Percentiles rank a stretch among this genome's conserved stretches.
These are phyloP conservation scores for Pristiophorus japonicus DNA, from an alignment of 2,113 vertebrate genomes.

Conservation along the genomic window DNA sequence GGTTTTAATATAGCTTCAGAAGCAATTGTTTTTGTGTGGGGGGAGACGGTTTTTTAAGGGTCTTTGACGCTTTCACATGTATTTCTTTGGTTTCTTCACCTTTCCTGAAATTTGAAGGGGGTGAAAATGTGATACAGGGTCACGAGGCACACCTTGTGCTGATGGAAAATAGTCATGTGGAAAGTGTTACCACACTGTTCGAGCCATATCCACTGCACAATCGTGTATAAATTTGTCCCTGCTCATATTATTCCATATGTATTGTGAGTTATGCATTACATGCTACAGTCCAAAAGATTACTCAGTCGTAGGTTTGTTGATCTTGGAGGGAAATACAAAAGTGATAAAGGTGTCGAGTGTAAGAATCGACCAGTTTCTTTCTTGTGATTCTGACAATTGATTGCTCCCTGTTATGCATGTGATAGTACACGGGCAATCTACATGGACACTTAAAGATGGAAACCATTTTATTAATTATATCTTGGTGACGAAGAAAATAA, in stretches of 20 bases:
- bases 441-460: background rate
- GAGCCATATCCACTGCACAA: background rate
- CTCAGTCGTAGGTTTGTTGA: background rate
- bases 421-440: no score
- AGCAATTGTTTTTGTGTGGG: no score
- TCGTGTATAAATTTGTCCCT: no score
- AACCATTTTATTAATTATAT: background rate
- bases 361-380: background rate
- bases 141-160: no score
- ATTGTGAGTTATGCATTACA: background rate
- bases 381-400: background rate
- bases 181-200: background rate
- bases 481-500: background rate
- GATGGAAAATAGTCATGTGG: background rate
- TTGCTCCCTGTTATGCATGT: background rate
- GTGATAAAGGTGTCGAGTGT: background rate
- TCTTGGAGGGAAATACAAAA: background rate
- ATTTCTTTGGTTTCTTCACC: no score
- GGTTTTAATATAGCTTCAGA: no score
- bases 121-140: no score
- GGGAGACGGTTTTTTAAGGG: no score
- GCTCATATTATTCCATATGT: background rate
- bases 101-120: no score
- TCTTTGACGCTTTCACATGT: no score
- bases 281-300: background rate